Evolutionary conservation across 2,888 invertebrate species (phyloP), one percentile per base, ranked within the genome.

Genomic region (Autographa pulchrina): DNA sequence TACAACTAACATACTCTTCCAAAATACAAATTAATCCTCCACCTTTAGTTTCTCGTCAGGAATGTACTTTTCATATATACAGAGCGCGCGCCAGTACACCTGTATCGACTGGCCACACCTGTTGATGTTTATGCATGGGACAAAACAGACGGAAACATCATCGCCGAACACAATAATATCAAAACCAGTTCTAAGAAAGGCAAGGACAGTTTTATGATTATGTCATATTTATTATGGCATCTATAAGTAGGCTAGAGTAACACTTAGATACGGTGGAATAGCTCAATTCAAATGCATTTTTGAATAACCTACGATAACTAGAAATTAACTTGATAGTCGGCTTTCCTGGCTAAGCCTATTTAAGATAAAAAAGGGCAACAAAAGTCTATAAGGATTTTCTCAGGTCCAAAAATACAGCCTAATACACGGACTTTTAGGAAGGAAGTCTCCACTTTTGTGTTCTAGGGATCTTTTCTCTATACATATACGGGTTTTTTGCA

Each of bases 21-120:
- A 6, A 48, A 48, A 48, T 38, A 38, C 48, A n/a, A 48, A n/a
- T n/a, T n/a, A 48, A 56, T 11, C 20, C 54, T 20, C 13, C 25
- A 56, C 54, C 9, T 54, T 11, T 54, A 7, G 18, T n/a, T 54
- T 52, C 20, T 13, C 48, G 5, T 5, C 48, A 48, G 48, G 48
- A 48, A 48, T 56, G 25, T 25, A 56, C 54, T 56, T 20, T 25
- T 25, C 54, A 25, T 3, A 13, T 25, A 56, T 56, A 25, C 54
- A 56, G 14, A 25, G 20, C 13, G 54, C 54, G 25, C 54, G 20
- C 54, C 20, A 56, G 20, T 13, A 25, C 54, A 56, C 54, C 54
- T 56, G 54, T 56, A 25, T 56, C 54, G 54, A 54, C 48, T 56
- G 25, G 25, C 20, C 20, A 25, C 54, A 56, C 54, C 54, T 56